A percentile compares a stretch with the other conserved stretches of the same genome.
phyloP scores from a whole-genome alignment of 2,888 invertebrate genomes.

The Bellardia bayeri region DNA sequence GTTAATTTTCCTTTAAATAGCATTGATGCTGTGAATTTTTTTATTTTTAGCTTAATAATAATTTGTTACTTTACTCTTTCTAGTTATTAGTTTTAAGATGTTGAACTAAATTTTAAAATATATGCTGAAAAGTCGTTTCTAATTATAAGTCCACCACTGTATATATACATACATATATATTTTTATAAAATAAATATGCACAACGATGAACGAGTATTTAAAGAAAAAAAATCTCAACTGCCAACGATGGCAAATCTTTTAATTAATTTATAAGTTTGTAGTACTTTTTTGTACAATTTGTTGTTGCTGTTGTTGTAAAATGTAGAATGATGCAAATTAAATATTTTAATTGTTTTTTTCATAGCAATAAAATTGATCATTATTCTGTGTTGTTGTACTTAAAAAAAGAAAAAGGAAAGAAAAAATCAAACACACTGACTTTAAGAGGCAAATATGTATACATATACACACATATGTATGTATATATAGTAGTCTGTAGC shows the following conservation, averaged over 20 bases:
- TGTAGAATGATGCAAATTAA: constrained; percentile 73
- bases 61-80: too few relatives aligned
- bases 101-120: too few relatives aligned
- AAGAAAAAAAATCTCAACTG: constrained; percentile 63
- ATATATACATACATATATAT: constrained; percentile 12
- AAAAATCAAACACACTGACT: constrained; percentile 6
- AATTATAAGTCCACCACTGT: too few relatives aligned
- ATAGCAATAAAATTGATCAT: constrained; percentile 74
- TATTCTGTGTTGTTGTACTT: constrained; percentile 51
- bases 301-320: constrained; percentile 25
- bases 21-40: too few relatives aligned
- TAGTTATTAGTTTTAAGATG: too few relatives aligned
- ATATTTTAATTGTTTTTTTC: constrained; percentile 74
- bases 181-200: constrained; percentile 42
- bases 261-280: constrained; percentile 73
- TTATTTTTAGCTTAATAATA: too few relatives aligned
- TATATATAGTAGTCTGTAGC: constrained; percentile 11
- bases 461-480: too few relatives aligned
- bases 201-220: constrained; percentile 17
- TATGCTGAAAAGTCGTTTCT: too few relatives aligned
- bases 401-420: neutral
- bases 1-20: too few relatives aligned
- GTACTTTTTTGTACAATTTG: constrained; percentile 6
- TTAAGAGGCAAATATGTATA: neutral
- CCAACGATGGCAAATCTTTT: constrained; percentile 74